Percentiles rank a stretch among this genome's conserved stretches.
Evolutionary conservation across 2,888 invertebrate genomes (phyloP).

Genomic region (Eremobia ochroleuca): DNA sequence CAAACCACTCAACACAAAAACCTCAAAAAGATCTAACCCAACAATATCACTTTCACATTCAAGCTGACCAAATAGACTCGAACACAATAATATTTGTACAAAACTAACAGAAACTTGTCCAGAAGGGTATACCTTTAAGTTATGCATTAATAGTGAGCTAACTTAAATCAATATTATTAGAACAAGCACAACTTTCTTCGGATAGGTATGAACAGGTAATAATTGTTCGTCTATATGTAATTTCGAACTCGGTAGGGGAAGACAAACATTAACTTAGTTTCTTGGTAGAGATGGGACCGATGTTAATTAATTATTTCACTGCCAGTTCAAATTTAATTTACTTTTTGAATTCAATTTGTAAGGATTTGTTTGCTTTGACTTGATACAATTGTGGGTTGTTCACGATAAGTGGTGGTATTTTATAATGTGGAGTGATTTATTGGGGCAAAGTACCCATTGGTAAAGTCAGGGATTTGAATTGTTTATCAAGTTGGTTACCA

Average conservation of each 20-base stretch:
- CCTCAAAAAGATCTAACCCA: slow-evolving; percentile 62
- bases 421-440: slow-evolving; percentile 8
- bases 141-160: slow-evolving; percentile 77
- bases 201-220: slow-evolving; percentile 77
- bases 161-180: slow-evolving; percentile 82
- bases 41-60: slow-evolving; percentile 74
- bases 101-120: slow-evolving; percentile 70
- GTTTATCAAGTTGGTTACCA: not conserved
- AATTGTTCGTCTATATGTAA: slow-evolving; percentile 78
- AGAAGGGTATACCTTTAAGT: slow-evolving; percentile 68
- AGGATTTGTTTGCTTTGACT: slow-evolving; percentile 50
- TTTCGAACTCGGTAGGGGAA: slow-evolving; percentile 81
- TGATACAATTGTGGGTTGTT: slow-evolving; percentile 40
- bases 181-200: slow-evolving; percentile 81
- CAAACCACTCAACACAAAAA: slow-evolving; percentile 37
- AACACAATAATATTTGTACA: slow-evolving; percentile 75
- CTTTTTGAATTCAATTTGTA: slow-evolving; percentile 69
- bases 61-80: slow-evolving; percentile 73
- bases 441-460: too few species aligned
- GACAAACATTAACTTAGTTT: slow-evolving; percentile 87
- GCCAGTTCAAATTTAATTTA: slow-evolving; percentile 75
- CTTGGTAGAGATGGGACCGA: slow-evolving; percentile 77
- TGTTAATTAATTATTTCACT: slow-evolving; percentile 85
- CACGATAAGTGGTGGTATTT: slow-evolving; percentile 10
- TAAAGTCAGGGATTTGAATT: not conserved